These are phyloP conservation scores for Hoplias malabaricus DNA, from an alignment of 2,113 vertebrate species.

Conservation along the genomic window DNA sequence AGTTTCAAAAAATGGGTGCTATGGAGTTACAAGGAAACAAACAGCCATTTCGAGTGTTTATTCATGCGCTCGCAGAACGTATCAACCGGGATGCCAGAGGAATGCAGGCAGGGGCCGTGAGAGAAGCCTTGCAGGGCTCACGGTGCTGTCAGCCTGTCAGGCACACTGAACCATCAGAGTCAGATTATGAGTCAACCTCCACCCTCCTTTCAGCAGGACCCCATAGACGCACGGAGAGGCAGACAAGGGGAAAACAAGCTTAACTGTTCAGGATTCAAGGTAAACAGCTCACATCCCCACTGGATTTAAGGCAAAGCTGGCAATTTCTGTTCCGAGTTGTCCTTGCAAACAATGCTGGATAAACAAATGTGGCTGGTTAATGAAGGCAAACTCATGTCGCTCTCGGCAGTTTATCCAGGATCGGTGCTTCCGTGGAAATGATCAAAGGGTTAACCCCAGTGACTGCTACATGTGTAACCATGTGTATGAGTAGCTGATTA, in stretches of 20 bases:
- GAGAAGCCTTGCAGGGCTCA: conserved; percentile 16
- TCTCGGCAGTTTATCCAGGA: not conserved
- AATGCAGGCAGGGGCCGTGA: conserved; percentile 1
- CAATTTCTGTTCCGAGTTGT: conserved; percentile 52
- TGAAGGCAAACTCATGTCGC: conserved; percentile 48
- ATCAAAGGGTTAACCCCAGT: conserved; percentile 28
- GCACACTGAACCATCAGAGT: conserved; percentile 40
- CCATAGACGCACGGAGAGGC: conserved; percentile 51
- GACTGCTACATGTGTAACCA: conserved; percentile 5
- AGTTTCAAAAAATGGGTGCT: conserved; percentile 3
- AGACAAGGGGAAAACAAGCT: conserved; percentile 55
- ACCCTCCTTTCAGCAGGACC: conserved; percentile 46
- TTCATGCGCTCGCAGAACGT: conserved; percentile 20
- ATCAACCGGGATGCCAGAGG: conserved; percentile 24
- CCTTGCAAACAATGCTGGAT: conserved; percentile 54
- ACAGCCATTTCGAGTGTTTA: not conserved
- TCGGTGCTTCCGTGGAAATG: not conserved
- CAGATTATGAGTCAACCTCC: conserved; percentile 46
- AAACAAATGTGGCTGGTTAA: conserved; percentile 33
- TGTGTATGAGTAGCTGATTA: not conserved
- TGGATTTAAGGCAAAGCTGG: conserved; percentile 59
- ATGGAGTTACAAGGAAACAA: conserved; percentile 28
- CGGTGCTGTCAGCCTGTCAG: conserved; percentile 43
- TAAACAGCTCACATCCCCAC: conserved; percentile 63
- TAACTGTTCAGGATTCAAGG: conserved; percentile 59